Evolutionary conservation across 1,140 invertebrate genomes (phyloP), one percentile per base, ranked within the genome.

Genomic region (Lethocerus indicus): DNA sequence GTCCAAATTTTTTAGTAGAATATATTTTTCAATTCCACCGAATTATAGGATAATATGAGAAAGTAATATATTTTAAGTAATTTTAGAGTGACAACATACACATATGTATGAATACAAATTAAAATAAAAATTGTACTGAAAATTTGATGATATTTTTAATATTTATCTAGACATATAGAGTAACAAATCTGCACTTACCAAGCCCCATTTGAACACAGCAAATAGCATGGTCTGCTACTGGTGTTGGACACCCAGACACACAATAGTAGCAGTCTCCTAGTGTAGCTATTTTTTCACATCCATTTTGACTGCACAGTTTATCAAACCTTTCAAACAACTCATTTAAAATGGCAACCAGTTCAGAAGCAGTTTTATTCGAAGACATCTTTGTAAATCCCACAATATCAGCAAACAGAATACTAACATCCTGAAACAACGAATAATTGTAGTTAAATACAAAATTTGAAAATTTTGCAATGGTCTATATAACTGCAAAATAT

Each of bases 361-460:
- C 80, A 58, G 87, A 88, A 44, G 91, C 78, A 67, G 78, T 81
- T 70, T 97, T 98, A 54, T 91, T 96, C 37, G 89, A 93, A 41
- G 87, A 89, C 92, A 97, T 97, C 60, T 81, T 84, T 0, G 93
- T 98, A 63, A 98, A 97, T 4, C 93, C 93, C 18, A 95, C 91
- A 60, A 98, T 96, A 63, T 98, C 93, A 26, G 92, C 92, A 64
- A 97, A 98, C n/a, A 97, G 64, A 58, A 98, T 97, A 63, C 89
- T 94, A 20, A 96, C 91, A 63, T 94, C 85, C 53, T 58, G 40
- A 21, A 57, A 56, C 39, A 39, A 27, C 25, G 51, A 40, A 20
- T 44, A 14, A 47, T 47, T 18, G 7, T 23, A 44, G 6, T 48
- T 9, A 42, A 21, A 13, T 6, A 13, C 43, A 6, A 48, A 41